Conservation (phyloP, 1,140 invertebrate species). For the Rhynchophorus ferrugineus region DNA sequence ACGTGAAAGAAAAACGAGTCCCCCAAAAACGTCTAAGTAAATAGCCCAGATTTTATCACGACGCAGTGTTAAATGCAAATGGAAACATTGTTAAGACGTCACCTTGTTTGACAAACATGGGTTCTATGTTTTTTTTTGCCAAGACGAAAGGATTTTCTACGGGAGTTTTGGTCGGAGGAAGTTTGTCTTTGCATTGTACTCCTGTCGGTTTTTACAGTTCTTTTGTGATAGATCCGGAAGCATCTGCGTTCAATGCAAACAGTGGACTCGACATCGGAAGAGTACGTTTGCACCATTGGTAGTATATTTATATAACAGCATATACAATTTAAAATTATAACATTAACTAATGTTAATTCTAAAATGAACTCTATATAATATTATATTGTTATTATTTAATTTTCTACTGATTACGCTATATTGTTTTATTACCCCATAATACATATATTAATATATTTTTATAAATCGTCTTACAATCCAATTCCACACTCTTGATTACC, state of each 20-base stretch:
- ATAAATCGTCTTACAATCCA: too few relatives aligned
- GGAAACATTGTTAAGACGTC: constrained; percentile 10
- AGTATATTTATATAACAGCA: too few relatives aligned
- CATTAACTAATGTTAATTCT: background rate
- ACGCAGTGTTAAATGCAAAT: constrained; percentile 11
- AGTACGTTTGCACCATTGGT: constrained; percentile 2
- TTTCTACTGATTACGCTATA: too few relatives aligned
- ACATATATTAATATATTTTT: too few relatives aligned
- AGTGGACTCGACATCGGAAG: constrained; percentile 1
- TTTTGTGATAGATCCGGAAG: constrained; percentile 18
- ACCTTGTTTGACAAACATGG: constrained; percentile 9
- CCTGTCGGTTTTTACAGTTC: constrained; percentile 18
- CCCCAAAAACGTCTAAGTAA: too few relatives aligned
- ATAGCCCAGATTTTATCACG: too few relatives aligned
- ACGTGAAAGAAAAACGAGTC: too few relatives aligned
- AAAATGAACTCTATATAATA: too few relatives aligned
- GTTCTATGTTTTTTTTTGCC: constrained; percentile 1
- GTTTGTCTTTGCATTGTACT: constrained; percentile 20
- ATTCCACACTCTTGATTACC: too few relatives aligned
- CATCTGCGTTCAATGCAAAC: constrained; percentile 22
- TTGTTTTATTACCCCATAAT: too few relatives aligned
- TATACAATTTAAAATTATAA: background rate
- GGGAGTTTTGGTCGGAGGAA: constrained; percentile 8
- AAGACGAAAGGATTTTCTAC: constrained; percentile 18
- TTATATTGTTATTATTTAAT: too few relatives aligned